Conservation (phyloP, 2,888 invertebrate species). For the Ormyrus labotus region DNA sequence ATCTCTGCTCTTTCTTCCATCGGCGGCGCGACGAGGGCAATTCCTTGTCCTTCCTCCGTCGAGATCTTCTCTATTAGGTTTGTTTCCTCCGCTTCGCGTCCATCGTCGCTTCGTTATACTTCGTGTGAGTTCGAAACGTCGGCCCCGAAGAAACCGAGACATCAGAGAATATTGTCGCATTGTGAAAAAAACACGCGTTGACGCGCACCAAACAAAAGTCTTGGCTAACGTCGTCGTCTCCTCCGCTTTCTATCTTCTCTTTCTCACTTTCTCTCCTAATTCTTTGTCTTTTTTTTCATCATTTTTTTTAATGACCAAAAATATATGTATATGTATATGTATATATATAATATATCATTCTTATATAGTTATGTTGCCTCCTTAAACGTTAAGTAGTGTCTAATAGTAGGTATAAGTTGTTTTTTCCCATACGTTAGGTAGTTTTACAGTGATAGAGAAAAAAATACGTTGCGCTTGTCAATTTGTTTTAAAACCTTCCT, state of each 20-base stretch:
- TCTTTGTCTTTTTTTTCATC: conserved; percentile 54
- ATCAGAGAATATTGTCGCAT: conserved; percentile 74
- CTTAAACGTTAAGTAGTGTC: conserved; percentile 74
- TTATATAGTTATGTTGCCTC: conserved; percentile 74
- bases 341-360: conserved; percentile 74
- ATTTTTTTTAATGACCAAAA: conserved; percentile 73
- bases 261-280: conserved; percentile 53
- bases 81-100: neutral
- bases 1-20: conserved; percentile 47
- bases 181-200: conserved; percentile 69
- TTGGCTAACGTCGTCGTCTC: conserved; percentile 69
- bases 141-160: conserved; percentile 66
- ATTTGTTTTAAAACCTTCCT: conserved; percentile 39
- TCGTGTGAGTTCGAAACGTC: conserved; percentile 46
- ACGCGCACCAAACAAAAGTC: conserved; percentile 71
- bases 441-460: conserved; percentile 75
- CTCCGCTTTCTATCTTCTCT: conserved; percentile 54
- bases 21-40: conserved; percentile 18
- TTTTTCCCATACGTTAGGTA: conserved; percentile 68
- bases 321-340: conserved; percentile 73
- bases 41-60: neutral
- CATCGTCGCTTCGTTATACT: neutral
- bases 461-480: conserved; percentile 72
- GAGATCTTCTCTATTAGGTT: neutral
- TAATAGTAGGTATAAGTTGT: conserved; percentile 73